Percentiles rank a stretch among this genome's conserved stretches.
Evolutionary conservation across 2,113 vertebrate genomes (phyloP).

Genomic region (Entelurus aequoreus): DNA sequence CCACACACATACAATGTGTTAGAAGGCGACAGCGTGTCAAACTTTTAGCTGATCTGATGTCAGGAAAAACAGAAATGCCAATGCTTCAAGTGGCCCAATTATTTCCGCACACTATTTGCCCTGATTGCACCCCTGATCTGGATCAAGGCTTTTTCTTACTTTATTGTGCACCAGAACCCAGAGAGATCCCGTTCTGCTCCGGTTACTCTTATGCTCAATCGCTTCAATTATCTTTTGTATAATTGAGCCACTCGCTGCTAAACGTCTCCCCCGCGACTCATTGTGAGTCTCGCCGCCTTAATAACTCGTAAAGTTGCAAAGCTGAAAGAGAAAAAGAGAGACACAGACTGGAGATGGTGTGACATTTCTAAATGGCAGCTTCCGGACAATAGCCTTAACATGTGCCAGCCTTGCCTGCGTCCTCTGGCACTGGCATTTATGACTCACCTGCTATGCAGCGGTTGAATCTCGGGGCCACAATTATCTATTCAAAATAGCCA

Average conservation of each 20-base stretch:
- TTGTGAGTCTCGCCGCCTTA: constrained; percentile 25
- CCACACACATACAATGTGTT: constrained; percentile 43
- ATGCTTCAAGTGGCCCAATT: constrained; percentile 48
- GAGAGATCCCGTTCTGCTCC: constrained; percentile 19
- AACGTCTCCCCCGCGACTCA: constrained; percentile 26
- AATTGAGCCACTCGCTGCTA: constrained; percentile 38
- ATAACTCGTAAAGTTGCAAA: constrained; percentile 48
- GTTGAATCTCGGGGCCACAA: constrained; percentile 48
- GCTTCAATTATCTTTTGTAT: constrained; percentile 45
- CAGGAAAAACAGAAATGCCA: constrained; percentile 45
- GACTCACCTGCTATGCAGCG: constrained; percentile 60
- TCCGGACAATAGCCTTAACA: constrained; percentile 52
- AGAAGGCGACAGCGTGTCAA: constrained; percentile 53
- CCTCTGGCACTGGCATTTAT: constrained; percentile 64
- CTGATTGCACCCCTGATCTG: constrained; percentile 50
- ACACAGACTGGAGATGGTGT: constrained; percentile 36
- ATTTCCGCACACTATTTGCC: constrained; percentile 52
- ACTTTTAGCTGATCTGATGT: constrained; percentile 48
- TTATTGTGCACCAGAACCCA: constrained; percentile 35
- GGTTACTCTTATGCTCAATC: constrained; percentile 26
- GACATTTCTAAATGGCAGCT: constrained; percentile 72
- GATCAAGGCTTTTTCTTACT: constrained; percentile 34
- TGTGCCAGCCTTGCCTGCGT: constrained; percentile 49
- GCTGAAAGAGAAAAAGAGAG: constrained; percentile 28
- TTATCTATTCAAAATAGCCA: constrained; percentile 58